Base-by-base conservation (phyloP, 2,888 invertebrate genomes). In the Panorpa germanica region DNA sequence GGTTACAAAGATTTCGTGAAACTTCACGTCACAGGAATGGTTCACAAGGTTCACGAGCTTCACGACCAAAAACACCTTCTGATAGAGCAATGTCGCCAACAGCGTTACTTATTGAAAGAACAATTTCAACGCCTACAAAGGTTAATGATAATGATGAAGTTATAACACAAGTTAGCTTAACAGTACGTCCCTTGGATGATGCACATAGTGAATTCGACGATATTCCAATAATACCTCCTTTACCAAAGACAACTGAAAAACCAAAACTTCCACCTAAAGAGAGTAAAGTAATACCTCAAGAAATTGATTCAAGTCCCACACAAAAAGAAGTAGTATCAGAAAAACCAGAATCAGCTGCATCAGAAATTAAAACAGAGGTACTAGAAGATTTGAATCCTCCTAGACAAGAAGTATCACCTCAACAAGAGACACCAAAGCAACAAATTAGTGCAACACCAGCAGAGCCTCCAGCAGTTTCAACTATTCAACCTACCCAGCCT, bases 101-200 rank as follows among this genome's bases (percentile, higher is more conserved):
- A 4, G 69, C 68, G 9, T 63, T 70, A 39, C 49, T 70, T 25
- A 63, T 68, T 4, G 66, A 70, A 45, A 55, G 61, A 38, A 58
- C 65, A 18, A 61, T 66, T 8, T 63, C 67, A 2, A 65, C 68
- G 36, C 66, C 70, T 14, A 62, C 65, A 9, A 56, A 62, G 35
- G 65, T 63, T 32, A 61, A 61, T 26, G 64, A 69, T 45, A 51
- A 51, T 16, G 59, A 63, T 33, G 71, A 66, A 52, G 67, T 56
- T 4, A 41, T 65, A 42, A 69, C 68, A 8, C 71, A 70, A 47
- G 74, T 71, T 2, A 62, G 69, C 4, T 48, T 75, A 25, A 59
- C 70, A 9, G 72, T 75, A 12, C 64, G 70, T 39, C 73, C 66
- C 8, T 63, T 73, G 38, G 64, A 69, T 41, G 58, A 62, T 25